These are phyloP conservation scores for Neoaliturus tenellus DNA, from an alignment of 2,888 invertebrate species.

Conservation along the genomic window DNA sequence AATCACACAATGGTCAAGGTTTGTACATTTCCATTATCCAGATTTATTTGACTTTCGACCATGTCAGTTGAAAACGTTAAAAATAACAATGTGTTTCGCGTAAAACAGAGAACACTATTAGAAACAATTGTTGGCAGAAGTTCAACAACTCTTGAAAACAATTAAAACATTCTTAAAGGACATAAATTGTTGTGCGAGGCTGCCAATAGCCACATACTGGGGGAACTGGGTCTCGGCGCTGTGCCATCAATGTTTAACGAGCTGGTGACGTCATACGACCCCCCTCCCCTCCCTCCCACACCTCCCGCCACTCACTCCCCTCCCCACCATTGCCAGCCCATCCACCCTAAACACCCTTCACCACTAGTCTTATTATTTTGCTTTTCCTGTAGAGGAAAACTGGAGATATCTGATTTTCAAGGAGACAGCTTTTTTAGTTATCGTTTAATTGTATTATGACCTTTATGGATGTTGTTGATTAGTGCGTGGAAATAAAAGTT, in stretches of 20 bases:
- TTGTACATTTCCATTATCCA: too few species aligned
- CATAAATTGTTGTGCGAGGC: slow-evolving; percentile 22
- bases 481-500: too few species aligned
- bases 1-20: too few species aligned
- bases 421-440: too few species aligned
- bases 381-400: too few species aligned
- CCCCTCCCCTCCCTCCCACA: not conserved
- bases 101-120: not conserved
- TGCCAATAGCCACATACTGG: slow-evolving; percentile 22
- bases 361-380: not conserved
- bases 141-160: slow-evolving; percentile 9
- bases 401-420: too few species aligned
- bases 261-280: not conserved
- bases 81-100: not conserved
- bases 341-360: too few species aligned
- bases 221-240: not conserved
- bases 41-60: too few species aligned
- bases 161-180: slow-evolving; percentile 28
- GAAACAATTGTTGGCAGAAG: not conserved
- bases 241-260: slow-evolving; percentile 43
- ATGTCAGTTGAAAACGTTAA: not conserved
- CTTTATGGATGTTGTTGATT: too few species aligned
- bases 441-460: too few species aligned
- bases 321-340: not conserved
- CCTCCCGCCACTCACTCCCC: not conserved